Base-by-base conservation (phyloP, 1,140 invertebrate species). In the Manduca sexta region DNA sequence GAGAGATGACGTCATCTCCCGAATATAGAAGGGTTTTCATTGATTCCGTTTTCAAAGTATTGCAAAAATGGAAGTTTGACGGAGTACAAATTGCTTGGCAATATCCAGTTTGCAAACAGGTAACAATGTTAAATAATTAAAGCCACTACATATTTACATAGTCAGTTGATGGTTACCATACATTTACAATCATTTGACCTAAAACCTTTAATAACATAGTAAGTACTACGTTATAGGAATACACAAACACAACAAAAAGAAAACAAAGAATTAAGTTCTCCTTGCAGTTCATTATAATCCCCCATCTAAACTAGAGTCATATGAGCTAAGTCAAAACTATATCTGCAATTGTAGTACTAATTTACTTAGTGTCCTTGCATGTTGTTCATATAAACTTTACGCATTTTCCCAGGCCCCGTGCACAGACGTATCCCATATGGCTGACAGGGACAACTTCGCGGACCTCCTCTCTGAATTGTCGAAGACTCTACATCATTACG, bases 391-490 rank as follows among this genome's bases (percentile, higher is more conserved):
- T n/a, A n/a, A n/a, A n/a, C n/a, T n/a, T n/a, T n/a, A n/a, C n/a
- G n/a, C n/a, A n/a, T n/a, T n/a, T n/a, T n/a, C n/a, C 16, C 51
- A 84, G 77, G 56, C 53, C 11, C 70, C 68, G 17, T 85, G 79
- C 31, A 48, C 49, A 7, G 35, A 49, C 29, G 48, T 40, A 16
- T 37, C 42, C 10, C 44, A 69, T 15, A 46, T 86, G 8, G 91
- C 91, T 2, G 95, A 96, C 53, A 95, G 93, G 69, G 80, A 90
- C 54, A 90, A 88, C 33, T 97, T 96, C 67, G 90, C 91, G 0
- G 80, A 88, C 10, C 85, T 94, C 10, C 83, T 95, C 0, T 79
- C 81, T 43, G 94, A 96, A 76, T 64, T 98, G 0, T 91, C 90
- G 6, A 84, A 87, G 29, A 88, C 89, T 0, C 93, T 97, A 49